phyloP scores from a whole-genome alignment of 2,888 invertebrate species.

The Busseola fusca region DNA sequence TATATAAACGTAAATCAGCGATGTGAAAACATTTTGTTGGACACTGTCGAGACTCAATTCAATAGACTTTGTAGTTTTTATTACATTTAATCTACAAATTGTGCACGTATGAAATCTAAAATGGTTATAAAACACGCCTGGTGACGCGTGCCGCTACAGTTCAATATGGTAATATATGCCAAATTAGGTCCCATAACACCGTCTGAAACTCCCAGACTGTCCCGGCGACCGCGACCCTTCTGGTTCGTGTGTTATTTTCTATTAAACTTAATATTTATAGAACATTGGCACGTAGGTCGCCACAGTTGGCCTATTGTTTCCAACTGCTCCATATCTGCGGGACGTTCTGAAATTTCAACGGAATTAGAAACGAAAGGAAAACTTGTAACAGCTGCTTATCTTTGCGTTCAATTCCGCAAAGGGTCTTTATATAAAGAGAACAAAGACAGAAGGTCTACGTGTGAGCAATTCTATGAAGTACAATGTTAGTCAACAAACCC shows the following conservation, averaged over 20 bases:
- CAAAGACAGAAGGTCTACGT: conserved; percentile 35
- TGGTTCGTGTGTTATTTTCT: conserved; percentile 51
- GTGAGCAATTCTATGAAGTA: not conserved
- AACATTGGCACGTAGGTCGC: conserved; percentile 53
- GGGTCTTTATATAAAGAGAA: conserved; percentile 22
- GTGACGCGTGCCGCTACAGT: not conserved
- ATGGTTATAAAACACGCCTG: not conserved
- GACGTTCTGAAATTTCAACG: conserved; percentile 38
- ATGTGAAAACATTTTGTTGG: not conserved
- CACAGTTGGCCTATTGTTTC: conserved; percentile 48
- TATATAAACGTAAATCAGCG: not conserved
- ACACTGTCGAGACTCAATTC: not conserved
- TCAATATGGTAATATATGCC: conserved; percentile 8
- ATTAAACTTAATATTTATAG: conserved; percentile 45
- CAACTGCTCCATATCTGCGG: conserved; percentile 46
- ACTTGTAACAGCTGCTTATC: conserved; percentile 60
- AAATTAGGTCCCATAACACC: conserved; percentile 11
- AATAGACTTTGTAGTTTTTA: not conserved
- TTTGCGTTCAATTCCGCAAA: conserved; percentile 43
- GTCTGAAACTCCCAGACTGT: not conserved
- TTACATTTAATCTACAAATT: not conserved
- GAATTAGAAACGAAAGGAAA: conserved; percentile 55
- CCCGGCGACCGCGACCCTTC: conserved; percentile 33
- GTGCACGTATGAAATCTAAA: not conserved
- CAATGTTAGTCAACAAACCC: not conserved